Evolutionary conservation across 2,888 invertebrate genomes (phyloP), one percentile per base, ranked within the genome.

Genomic region (Chrysotoxum bicinctum): DNA sequence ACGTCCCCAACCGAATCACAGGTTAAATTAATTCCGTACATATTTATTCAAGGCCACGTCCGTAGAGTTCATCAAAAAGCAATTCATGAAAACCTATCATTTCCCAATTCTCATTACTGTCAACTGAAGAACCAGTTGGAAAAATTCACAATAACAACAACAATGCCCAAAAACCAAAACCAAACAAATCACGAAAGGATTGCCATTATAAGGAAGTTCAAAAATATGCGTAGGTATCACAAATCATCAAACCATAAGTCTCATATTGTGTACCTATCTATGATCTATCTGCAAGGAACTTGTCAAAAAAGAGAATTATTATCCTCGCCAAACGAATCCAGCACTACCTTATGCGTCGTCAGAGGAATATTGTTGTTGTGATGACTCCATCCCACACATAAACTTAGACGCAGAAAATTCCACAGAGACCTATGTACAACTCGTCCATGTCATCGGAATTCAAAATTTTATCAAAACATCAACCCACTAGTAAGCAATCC

Each of bases 101-200:
- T 82, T 88, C 86, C 86, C 88, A 87, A 87, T 87, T 87, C 87
- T 87, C 87, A 87, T 87, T 87, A 82, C 87, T 87, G 66, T 66
- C 75, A 74, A 82, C 82, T 23, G 50, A 66, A 72, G 66, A 4
- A 52, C 5, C 2, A 26, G 26, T 7, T n/a, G 69, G 0, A 45
- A 45, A 30, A 62, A 73, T 21, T 37, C 54, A 73, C 35, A 48
- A 68, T 2, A 48, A 35, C 54, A 30, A 50, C 32, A 32, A 32
- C 50, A 30, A 30, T 14, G 1, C 10, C 45, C 54, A 35, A 66
- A 35, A 35, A 50, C 66, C 48, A 21, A 35, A 48, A 66, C 45
- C 43, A 21, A 43, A 43, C 43, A 62, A 62, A 48, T 50, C 43
- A 14, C 7, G 2, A 23, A 50, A 69, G 62, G 62, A 62, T 37